Evolutionary conservation across 1,140 invertebrate genomes (phyloP), one percentile per base, ranked within the genome.

Genomic region (Drosophila quadrilineata): DNA sequence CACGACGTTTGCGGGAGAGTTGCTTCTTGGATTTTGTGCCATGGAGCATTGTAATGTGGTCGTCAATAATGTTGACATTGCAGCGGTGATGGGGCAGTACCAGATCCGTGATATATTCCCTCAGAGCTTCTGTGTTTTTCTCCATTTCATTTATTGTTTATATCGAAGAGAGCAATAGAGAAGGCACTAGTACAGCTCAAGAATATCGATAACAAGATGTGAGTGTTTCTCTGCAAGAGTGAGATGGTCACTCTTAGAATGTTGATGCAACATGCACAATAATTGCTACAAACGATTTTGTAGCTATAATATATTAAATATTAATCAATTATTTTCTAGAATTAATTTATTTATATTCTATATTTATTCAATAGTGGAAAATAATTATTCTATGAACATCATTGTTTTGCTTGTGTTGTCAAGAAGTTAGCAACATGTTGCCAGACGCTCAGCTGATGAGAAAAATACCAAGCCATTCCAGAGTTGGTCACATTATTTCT

Each of bases 21-120:
- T 91, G 79, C 69, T 90, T 91, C 65, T 91, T 71, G 71, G 64
- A 88, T 90, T 93, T 92, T 8, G 54, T 71, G 12, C 77, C 80
- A 14, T 77, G 70, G 24, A 89, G 64, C 76, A 89, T 86, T 16
- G 88, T 88, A 5, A 88, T 80, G 46, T 89, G 88, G 9, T 89
- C 87, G n/a, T 71, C 45, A n/a, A 75, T 89, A 4, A 89, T 88
- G 26, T 71, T 85, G 0, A 89, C 60, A 45, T 62, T 64, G 21
- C 54, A 50, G 1, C 88, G 74, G 3, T 87, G 69, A 12, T 73
- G 69, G 0, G 88, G 84, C 12, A 74, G 46, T 0, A 89, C 87
- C 16, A 88, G 49, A 22, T 88, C 87, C 0, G 79, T 87, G 0
- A 89, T 46, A 12, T 57, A 73, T 38, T 89, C 88, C 43, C 68